Conservation (phyloP, 2,797 vertebrate species). For the Gallinago nigripennis region DNA sequence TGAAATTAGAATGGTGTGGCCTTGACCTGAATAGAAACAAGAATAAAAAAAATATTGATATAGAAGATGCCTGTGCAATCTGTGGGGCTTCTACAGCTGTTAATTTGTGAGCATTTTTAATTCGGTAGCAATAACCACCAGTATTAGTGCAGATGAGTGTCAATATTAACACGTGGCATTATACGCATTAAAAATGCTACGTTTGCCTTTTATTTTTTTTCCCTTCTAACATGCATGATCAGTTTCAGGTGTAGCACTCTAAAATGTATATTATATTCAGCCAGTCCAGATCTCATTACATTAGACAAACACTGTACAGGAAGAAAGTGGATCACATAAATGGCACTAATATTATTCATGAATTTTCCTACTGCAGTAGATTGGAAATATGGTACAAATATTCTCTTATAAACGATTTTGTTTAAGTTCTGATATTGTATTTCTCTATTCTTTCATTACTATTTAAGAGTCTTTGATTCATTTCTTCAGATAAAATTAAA, state of each 20-base stretch:
- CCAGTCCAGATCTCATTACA: slow-evolving; percentile 71
- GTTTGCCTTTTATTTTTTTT: background rate
- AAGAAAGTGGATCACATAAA: slow-evolving; percentile 73
- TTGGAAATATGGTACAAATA: slow-evolving; percentile 66
- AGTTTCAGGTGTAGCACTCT: slow-evolving; percentile 38
- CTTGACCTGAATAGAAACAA: slow-evolving; percentile 60
- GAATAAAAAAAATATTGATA: background rate
- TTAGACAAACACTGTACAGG: slow-evolving; percentile 73
- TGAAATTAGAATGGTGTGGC: slow-evolving; percentile 50
- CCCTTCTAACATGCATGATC: slow-evolving; percentile 17
- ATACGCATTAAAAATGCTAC: slow-evolving; percentile 39
- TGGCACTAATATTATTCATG: slow-evolving; percentile 78
- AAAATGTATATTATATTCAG: slow-evolving; percentile 72
- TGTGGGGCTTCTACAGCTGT: background rate
- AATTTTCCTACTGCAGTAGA: slow-evolving; percentile 61
- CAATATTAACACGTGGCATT: slow-evolving; percentile 60
- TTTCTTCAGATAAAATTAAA: background rate
- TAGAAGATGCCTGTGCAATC: slow-evolving; percentile 5
- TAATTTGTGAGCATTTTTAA: slow-evolving; percentile 57
- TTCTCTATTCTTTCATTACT: slow-evolving; percentile 45
- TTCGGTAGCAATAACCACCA: slow-evolving; percentile 52
- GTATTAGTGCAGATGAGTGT: slow-evolving; percentile 49
- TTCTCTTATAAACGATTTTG: slow-evolving; percentile 65
- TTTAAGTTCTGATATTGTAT: slow-evolving; percentile 49
- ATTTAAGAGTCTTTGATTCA: slow-evolving; percentile 58